Base-by-base conservation (phyloP, 2,888 invertebrate species). In the Yponomeuta evonymella region DNA sequence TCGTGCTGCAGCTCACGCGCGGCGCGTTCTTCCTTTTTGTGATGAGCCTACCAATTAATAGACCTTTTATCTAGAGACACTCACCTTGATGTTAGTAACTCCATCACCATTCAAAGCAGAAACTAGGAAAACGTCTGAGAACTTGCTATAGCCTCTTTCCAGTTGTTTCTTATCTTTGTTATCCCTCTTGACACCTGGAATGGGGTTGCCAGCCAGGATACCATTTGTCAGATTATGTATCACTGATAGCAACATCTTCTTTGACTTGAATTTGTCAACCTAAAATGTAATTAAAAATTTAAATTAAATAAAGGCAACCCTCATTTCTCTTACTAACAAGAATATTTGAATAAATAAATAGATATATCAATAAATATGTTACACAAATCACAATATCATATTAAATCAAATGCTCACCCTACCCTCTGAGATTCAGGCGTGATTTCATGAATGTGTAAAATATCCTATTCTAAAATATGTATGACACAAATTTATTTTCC, bases 101-200 rank as follows among this genome's bases (percentile, higher is more conserved):
- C 97, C 97, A 86, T 94, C 95, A 33, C 96, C 96, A 71, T 94
- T 94, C 43, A 97, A 83, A 0, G 98, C 96, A 10, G 98, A 98
- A n/a, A 98, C 94, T 93, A 98, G 95, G 83, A 99, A 99, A 11
- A 99, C 95, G 81, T 96, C 95, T 43, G 94, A 93, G 86, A 99
- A 99, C 75, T 95, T 77, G 74, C 85, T 86, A 71, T 86, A 92
- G 23, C 92, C 91, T 70, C 71, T 82, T 29, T 79, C 76, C 71
- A 10, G 62, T 30, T 72, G 29, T 71, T 75, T 71, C 71, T 75
- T 79, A 71, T 77, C 83, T 70, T 79, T 79, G 74, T 70, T 72
- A 70, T 76, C 76, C 69, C 77, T 79, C 10, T 75, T 76, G 66
- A 77, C 70, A 43, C 83, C 84, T 70, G 90, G 88, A 73, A 88